Evolutionary conservation across 2,113 vertebrate species (phyloP), one percentile per base, ranked within the genome.

Genomic region (Galemys pyrenaicus): DNA sequence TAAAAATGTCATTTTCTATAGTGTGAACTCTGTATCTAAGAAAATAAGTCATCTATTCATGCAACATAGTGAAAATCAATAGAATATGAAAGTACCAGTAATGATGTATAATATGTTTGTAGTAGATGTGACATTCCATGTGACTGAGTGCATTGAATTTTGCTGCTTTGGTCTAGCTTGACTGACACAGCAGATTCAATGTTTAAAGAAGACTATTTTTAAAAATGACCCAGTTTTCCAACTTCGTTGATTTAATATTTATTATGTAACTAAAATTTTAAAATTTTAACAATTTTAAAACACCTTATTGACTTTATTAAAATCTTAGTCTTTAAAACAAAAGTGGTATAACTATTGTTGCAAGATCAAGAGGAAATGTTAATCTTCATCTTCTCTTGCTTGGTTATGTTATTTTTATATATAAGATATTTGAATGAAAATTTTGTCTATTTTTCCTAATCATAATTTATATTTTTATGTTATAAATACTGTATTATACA

Each of bases 71-170:
- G 75, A 85, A 91, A 92, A 94, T 93, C 93, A 94, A 44, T 89
- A 81, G 41, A 95, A 71, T 89, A 75, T 44, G 51, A 95, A 97
- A 96, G 39, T 86, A 87, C 20, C 30, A 80, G 62, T 96, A 87
- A 1, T 22, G 56, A 41, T 78, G 85, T 68, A 65, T 96, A 87
- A 77, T 87, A 92, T 56, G 28, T 73, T 97, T 94, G 11, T 7
- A 85, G 92, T 77, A 96, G 88, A 88, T 75, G 17, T 68, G 64
- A 71, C 89, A 79, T 89, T 51, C 26, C 87, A 91, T n/a, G 19
- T 90, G 32, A 67, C 3, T 89, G 54, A 60, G 32, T 67, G 5
- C 44, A 60, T 2, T 46, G 71, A 90, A 71, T 24, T 73, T 30
- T 20, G 37, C 70, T 65, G 44, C 20, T 80, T 88, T 39, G 20